phyloP scores from a whole-genome alignment of 2,888 invertebrate species.

The Patella ulyssiponensis region DNA sequence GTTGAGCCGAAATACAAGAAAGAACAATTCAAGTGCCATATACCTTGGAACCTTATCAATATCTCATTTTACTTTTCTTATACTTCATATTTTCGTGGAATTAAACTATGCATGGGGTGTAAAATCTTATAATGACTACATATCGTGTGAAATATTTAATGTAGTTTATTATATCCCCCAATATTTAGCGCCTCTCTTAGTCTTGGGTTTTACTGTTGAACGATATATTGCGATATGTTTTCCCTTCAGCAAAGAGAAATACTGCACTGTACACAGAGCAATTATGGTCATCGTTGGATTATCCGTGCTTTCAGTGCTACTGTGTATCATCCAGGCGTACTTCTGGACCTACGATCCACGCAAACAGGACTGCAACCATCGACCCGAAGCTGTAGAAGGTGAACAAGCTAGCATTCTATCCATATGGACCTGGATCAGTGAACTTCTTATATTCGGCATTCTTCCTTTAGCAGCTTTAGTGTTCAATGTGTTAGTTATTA shows the following conservation, averaged over 20 bases:
- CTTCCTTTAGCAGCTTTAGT: slow-evolving; percentile 66
- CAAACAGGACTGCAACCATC: slow-evolving; percentile 51
- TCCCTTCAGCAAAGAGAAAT: slow-evolving; percentile 64
- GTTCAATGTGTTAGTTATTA: slow-evolving; percentile 69
- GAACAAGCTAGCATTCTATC: slow-evolving; percentile 50
- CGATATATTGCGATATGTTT: slow-evolving; percentile 69
- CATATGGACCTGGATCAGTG: slow-evolving; percentile 67
- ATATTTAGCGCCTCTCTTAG: slow-evolving; percentile 68
- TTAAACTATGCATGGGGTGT: slow-evolving; percentile 68
- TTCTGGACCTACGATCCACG: slow-evolving; percentile 63
- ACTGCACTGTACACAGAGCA: slow-evolving; percentile 66
- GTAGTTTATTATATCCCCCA: slow-evolving; percentile 62
- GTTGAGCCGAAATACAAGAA: slow-evolving; percentile 63
- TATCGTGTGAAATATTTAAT: slow-evolving; percentile 65
- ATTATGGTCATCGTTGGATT: slow-evolving; percentile 53
- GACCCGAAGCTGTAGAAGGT: slow-evolving; percentile 35
- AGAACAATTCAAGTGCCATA: slow-evolving; percentile 69
- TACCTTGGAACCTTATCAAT: slow-evolving; percentile 69
- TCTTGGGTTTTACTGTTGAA: slow-evolving; percentile 71
- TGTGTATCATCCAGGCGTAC: slow-evolving; percentile 64
- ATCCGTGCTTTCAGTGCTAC: slow-evolving; percentile 47
- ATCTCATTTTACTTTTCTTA: slow-evolving; percentile 64
- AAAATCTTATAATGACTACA: slow-evolving; percentile 51
- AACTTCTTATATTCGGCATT: slow-evolving; percentile 63
- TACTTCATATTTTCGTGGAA: slow-evolving; percentile 66